Evolutionary conservation across 2,888 invertebrate genomes (phyloP).

Genomic region (Electrophaes corylata): DNA sequence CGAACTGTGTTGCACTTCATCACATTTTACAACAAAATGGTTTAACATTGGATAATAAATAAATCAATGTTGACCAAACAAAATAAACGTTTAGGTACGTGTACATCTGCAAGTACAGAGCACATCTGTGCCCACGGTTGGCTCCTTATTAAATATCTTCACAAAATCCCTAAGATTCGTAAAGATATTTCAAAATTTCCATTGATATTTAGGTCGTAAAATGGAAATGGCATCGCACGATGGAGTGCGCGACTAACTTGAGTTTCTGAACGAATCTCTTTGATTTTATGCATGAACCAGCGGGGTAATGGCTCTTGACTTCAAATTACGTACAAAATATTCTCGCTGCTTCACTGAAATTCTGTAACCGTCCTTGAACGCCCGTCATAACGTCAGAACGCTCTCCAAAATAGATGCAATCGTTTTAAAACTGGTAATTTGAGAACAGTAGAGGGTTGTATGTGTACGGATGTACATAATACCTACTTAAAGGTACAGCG

Average conservation of each 20-base stretch:
- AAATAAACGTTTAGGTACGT: too few species aligned
- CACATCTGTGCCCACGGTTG: too few species aligned
- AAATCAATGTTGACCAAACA: too few species aligned
- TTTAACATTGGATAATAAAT: neutral
- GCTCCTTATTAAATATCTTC: neutral
- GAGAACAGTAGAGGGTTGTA: too few species aligned
- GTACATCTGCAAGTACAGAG: too few species aligned
- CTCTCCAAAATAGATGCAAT: too few species aligned
- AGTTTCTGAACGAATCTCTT: conserved; percentile 6
- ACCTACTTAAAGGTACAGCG: too few species aligned
- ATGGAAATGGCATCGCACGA: neutral
- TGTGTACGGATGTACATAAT: too few species aligned
- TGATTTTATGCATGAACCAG: conserved; percentile 20
- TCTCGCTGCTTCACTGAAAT: neutral
- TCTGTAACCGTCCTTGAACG: neutral
- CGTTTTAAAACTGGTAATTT: too few species aligned
- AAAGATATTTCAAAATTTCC: neutral
- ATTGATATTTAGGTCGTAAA: conserved; percentile 1
- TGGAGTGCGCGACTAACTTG: conserved; percentile 1
- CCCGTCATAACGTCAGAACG: neutral
- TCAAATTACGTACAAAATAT: neutral
- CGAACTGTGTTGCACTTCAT: neutral
- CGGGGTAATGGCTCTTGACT: conserved; percentile 1
- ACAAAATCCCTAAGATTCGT: neutral
- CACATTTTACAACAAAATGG: neutral